Base-by-base conservation (phyloP, 2,797 vertebrate genomes). In the Adrianichthys oophorus region DNA sequence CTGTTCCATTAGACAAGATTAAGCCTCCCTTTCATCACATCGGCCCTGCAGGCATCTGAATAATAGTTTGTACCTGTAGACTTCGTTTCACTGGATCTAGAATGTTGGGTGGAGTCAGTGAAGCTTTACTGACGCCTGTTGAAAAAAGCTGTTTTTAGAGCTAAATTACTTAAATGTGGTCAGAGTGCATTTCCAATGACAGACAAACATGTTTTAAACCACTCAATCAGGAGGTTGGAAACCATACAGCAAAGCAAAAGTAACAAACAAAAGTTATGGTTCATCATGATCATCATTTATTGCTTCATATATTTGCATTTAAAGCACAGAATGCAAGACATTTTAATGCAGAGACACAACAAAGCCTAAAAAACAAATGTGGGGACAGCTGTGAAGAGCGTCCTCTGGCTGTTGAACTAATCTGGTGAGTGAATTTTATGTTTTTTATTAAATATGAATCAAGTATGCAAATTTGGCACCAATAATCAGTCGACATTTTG, bases 291-390 rank as follows among this genome's bases (percentile, higher is more conserved):
- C 82, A 75, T 85, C 79, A 78, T 89, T 92, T 93, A 93, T 92
- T 92, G 92, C 91, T 92, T 92, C 63, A 84, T 83, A 87, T 85
- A 83, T 80, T 89, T 87, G 85, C 82, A 87, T 84, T 82, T 84
- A 83, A 87, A 87, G 82, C 82, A 86, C 80, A 83, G 74, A 74
- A 45, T 76, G 65, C 74, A 13, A 90, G 78, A 83, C 76, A 68
- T 74, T 75, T 72, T 62, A 83, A 77, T 75, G 43, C 72, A 59
- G 59, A 62, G 58, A 72, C 60, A 49, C 47, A 54, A 76, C 69
- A 73, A 65, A 72, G 62, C 46, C 46, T 59, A 64, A 50, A 56
- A 49, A 72, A 67, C 46, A 42, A 41, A 62, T 70, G 50, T 59
- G 52, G 51, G 65, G 63, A 65, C 60, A 56, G 52, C 59, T 71